phyloP scores from a whole-genome alignment of 1,140 invertebrate species.

The Apis florea region DNA sequence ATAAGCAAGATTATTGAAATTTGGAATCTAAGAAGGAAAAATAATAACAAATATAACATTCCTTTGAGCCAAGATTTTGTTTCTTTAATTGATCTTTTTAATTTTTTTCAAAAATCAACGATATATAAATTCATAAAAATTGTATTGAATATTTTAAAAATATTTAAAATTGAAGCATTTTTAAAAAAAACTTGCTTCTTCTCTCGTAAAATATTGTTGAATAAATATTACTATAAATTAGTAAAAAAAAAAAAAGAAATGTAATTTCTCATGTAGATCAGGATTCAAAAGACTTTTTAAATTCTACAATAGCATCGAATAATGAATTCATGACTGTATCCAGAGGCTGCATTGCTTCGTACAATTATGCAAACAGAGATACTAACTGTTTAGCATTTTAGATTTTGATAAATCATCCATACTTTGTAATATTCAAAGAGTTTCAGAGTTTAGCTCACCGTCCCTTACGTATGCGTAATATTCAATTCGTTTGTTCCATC shows the following conservation, averaged over 20 bases:
- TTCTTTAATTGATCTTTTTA: too few relatives aligned
- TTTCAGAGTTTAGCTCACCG: background rate
- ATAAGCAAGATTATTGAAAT: too few relatives aligned
- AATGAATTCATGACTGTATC: background rate
- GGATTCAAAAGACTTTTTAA: background rate
- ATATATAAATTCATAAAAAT: too few relatives aligned
- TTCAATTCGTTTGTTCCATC: slow-evolving; percentile 16
- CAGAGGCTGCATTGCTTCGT: background rate
- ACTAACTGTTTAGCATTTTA: slow-evolving; percentile 3
- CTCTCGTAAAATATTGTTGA: too few relatives aligned
- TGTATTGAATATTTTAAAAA: too few relatives aligned
- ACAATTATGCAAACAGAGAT: background rate
- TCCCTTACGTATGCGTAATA: background rate
- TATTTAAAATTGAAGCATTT: too few relatives aligned
- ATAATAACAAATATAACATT: too few relatives aligned
- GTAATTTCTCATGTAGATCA: background rate
- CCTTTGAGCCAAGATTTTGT: too few relatives aligned
- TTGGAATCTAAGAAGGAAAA: too few relatives aligned
- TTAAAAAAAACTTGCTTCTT: too few relatives aligned
- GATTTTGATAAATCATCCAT: slow-evolving; percentile 39
- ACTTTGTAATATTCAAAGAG: slow-evolving; percentile 14
- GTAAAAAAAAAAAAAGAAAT: background rate
- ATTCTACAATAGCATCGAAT: background rate
- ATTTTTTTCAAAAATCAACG: too few relatives aligned
- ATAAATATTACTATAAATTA: too few relatives aligned